phyloP scores from a whole-genome alignment of 2,113 vertebrate species.

The Saccopteryx bilineata region DNA sequence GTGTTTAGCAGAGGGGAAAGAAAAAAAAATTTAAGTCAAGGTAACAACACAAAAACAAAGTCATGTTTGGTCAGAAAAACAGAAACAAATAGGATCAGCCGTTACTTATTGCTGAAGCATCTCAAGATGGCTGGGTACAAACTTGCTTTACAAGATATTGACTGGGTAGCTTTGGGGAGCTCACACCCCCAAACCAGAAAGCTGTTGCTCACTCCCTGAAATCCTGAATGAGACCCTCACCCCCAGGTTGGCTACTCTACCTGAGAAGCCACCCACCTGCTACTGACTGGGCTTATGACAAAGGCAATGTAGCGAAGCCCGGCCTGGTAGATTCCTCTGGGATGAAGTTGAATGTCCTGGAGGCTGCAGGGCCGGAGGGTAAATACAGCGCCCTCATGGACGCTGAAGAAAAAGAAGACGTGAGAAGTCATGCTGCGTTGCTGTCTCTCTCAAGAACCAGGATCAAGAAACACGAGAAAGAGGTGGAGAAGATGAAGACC shows the following conservation, averaged over 20 bases:
- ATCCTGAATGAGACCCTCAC: constrained; percentile 91
- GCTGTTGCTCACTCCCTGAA: constrained; percentile 93
- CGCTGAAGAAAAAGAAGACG: constrained; percentile 92
- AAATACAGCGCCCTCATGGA: constrained; percentile 90
- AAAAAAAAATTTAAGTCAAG: constrained; percentile 30
- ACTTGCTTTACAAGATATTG: constrained; percentile 91
- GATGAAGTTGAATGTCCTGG: constrained; percentile 94
- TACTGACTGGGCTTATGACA: constrained; percentile 96
- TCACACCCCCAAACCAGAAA: constrained; percentile 91
- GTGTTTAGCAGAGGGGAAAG: background rate
- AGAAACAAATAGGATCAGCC: background rate
- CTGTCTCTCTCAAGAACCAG: constrained; percentile 91
- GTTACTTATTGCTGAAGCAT: background rate
- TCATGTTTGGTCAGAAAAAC: background rate
- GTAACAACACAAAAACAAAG: background rate
- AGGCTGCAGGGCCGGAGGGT: constrained; percentile 93
- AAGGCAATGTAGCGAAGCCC: constrained; percentile 88
- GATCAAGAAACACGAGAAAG: constrained; percentile 88
- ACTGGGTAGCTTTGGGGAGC: constrained; percentile 94
- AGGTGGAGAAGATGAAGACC: constrained; percentile 91
- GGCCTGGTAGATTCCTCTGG: constrained; percentile 98
- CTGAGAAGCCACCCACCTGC: constrained; percentile 90
- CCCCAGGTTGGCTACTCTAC: constrained; percentile 91
- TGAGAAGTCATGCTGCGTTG: constrained; percentile 89
- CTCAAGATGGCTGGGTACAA: constrained; percentile 92